Conservation (phyloP, 2,797 vertebrate species). For the Gambusia yucatana region DNA sequence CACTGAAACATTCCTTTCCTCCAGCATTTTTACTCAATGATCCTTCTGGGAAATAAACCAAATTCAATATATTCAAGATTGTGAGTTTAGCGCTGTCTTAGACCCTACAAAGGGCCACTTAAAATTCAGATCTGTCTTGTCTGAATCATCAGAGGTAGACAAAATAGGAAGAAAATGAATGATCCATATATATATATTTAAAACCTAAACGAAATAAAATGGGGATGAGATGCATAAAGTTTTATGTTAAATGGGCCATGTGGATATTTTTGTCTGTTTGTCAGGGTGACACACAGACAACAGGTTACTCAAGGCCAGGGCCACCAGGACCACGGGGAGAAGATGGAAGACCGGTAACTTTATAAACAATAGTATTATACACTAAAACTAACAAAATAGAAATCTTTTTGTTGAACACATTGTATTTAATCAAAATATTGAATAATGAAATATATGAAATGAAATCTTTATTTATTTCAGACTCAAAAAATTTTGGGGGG, state of each 20-base stretch:
- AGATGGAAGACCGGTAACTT: conserved; percentile 46
- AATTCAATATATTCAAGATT: neutral
- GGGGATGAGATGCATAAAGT: neutral
- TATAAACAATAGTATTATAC: neutral
- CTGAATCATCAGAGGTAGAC: too few relatives aligned
- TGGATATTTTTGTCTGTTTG: neutral
- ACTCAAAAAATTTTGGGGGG: neutral
- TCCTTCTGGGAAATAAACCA: neutral
- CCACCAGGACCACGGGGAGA: conserved; percentile 47
- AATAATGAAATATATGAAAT: neutral
- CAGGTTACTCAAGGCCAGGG: conserved; percentile 2
- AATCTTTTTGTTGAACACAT: neutral
- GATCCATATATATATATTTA: neutral
- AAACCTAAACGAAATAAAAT: neutral
- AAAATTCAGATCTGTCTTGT: neutral
- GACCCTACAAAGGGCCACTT: neutral
- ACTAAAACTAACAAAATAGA: too few relatives aligned
- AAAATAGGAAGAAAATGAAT: too few relatives aligned
- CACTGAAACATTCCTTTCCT: neutral
- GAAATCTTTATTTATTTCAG: neutral
- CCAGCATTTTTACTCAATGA: neutral
- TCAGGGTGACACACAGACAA: conserved; percentile 59
- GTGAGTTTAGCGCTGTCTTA: neutral
- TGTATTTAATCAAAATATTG: too few relatives aligned
- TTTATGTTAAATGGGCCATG: neutral